Evolutionary conservation across 2,888 invertebrate species (phyloP), one percentile per base, ranked within the genome.

Genomic region (Chymomyza procnemis): DNA sequence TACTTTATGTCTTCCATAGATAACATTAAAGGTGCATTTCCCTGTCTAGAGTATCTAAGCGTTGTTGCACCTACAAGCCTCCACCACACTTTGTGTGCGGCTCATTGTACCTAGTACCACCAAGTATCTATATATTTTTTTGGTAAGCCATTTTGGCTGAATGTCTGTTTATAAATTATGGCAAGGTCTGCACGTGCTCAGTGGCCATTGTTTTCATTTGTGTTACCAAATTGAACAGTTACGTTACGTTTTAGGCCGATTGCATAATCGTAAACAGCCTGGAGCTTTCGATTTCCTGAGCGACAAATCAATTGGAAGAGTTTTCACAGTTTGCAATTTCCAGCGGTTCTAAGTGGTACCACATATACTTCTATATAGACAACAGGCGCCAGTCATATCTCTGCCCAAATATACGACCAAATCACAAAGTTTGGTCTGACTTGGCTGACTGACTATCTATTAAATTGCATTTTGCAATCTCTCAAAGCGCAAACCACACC

Each of bases 161-260:
- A 14, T 16, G 50, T 19, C 50, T 19, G 50, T 69, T 70, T 50
- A 19, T 71, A 70, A 70, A 70, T 70, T 70, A 65, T 71, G 70
- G 71, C 86, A 78, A 78, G 84, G 79, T 76, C 81, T 81, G 84
- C 81, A 81, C 84, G 81, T 81, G 81, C 80, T 82, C 69, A 52
- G 55, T 66, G 69, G 69, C 74, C 68, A 85, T 81, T 85, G 81
- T 85, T 66, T 76, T 69, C 64, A 19, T 59, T 67, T 41, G 34
- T 41, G 34, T 41, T 41, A 41, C 34, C 34, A 41, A 41, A 41
- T 41, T 41, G 9, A 41, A 41, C 34, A 12, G 34, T 41, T 41
- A 41, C 34, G 34, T 41, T 41, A 12, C 12, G 34, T 3, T 41
- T n/a, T 41, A 41, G 6, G 18, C 8, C 8, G 14, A 18, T 50